Base-by-base conservation (phyloP, 2,888 invertebrate genomes). In the Polydrusus cervinus region DNA sequence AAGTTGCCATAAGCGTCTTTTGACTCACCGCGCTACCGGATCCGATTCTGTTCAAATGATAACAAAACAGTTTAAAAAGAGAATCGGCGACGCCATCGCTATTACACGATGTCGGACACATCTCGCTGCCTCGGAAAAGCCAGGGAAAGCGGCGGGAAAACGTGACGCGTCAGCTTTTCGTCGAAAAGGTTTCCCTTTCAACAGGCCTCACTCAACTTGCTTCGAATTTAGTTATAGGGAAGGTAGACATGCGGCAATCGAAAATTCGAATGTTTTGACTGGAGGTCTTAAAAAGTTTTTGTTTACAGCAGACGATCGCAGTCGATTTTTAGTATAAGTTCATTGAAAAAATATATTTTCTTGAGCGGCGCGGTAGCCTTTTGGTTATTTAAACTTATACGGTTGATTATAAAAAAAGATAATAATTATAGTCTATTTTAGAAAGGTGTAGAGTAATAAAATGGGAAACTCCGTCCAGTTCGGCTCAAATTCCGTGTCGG, bases 21-120 rank as follows among this genome's bases (percentile, higher is more conserved):
- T n/a, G n/a, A n/a, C n/a, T n/a, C n/a, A n/a, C n/a, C n/a, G n/a
- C n/a, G n/a, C n/a, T n/a, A n/a, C n/a, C n/a, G 38, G 57, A 38
- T 25, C 57, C 61, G 70, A 49, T 70, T 61, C 71, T 64, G 64
- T 9, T n/a, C 10, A 1, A 18, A 64, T 25, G 25, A 47, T 47
- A 47, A 64, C 25, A 38, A 65, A 72, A 72, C 72, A 65, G 64
- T 72, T 73, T 68, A 69, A 74, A 69, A 69, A 69, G 74, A 69
- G 64, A 74, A 67, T 47, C 47, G 62, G 73, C 61, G 67, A 68
- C 73, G 68, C 73, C 73, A 73, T 73, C 61, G 68, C 55, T 62
- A 38, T 53, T 73, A 73, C 74, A 74, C 69, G 74, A 69, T 74
- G 74, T 74, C 65, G 74, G 74, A 74, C 74, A 74, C 74, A 64